Evolutionary conservation across 1,140 invertebrate genomes (phyloP), one percentile per base, ranked within the genome.

Genomic region (Euura saliciscinereae): DNA sequence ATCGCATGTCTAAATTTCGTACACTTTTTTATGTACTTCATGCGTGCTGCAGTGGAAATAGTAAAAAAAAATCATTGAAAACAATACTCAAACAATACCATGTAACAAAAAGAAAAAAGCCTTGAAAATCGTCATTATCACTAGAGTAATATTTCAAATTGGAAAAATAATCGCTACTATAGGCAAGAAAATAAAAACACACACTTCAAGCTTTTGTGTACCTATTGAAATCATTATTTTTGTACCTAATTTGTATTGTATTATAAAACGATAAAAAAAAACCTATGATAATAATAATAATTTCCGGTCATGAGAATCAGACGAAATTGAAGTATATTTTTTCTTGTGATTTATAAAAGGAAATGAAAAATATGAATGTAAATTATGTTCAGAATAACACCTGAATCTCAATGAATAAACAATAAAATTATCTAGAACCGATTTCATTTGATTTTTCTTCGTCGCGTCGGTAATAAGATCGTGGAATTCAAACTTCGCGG

Each of bases 201-300:
- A 11, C 51, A 11, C 13, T 59, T 8, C 51, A n/a, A 59, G 8
- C 66, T 74, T 28, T 28, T 28, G 28, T 28, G 28, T 28, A 28
- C 70, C 75, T 72, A 71, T 70, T 44, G 70, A 11, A n/a, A 74
- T 77, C 78, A 72, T 79, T 79, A 79, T 79, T 79, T 79, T 79
- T 79, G 59, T 79, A 79, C 73, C 74, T 59, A 66, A 68, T 77
- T 44, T 70, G 70, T 75, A 28, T 44, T 45, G 64, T 69, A 68
- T 68, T 43, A 75, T 46, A 65, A 28, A 28, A 28, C 65, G 67
- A 69, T 65, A 51, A 51, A 51, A 51, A 51, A 8, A 51, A 51
- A 51, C 46, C 7, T 8, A 2, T 51, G 46, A 51, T 51, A 51
- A 8, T n/a, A 8, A 51, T n/a, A 51, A 28, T 28, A 28, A 28